These are phyloP conservation scores for Hybos culiciformis DNA, from an alignment of 2,888 invertebrate species.

Conservation along the genomic window DNA sequence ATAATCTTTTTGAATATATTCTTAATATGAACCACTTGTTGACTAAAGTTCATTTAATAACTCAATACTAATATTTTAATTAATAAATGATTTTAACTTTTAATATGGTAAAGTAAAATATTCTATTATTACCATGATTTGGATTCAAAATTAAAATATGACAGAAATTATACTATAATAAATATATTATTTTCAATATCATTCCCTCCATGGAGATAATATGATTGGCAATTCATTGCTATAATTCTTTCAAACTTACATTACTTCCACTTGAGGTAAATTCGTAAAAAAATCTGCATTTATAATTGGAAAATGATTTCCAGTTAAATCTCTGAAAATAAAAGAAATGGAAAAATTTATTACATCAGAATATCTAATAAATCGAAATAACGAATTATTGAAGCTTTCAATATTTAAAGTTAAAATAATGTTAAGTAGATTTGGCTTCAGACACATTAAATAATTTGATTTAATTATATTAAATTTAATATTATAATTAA, in stretches of 20 bases:
- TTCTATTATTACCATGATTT: neutral
- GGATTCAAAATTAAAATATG: neutral
- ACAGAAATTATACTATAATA: neutral
- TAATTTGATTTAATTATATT: neutral
- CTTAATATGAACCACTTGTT: no score
- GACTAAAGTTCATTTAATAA: no score
- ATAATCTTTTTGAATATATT: no score
- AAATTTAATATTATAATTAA: neutral
- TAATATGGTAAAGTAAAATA: neutral
- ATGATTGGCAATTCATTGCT: no score
- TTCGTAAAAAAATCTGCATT: slow-evolving; percentile 25
- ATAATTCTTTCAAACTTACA: no score
- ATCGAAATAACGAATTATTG: neutral
- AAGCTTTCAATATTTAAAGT: neutral
- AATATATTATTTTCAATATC: neutral
- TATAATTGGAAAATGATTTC: slow-evolving; percentile 33
- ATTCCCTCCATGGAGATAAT: no score
- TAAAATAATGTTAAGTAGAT: neutral
- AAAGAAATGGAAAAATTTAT: slow-evolving; percentile 9
- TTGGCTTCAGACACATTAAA: neutral
- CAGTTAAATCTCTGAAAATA: slow-evolving; percentile 36
- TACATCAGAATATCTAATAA: neutral
- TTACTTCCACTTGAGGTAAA: slow-evolving; percentile 29
- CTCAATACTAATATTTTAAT: no score
- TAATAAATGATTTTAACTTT: neutral